Percentiles rank a stretch among this genome's conserved stretches.
phyloP scores from a whole-genome alignment of 2,888 invertebrate species.

The Acleris holmiana region DNA sequence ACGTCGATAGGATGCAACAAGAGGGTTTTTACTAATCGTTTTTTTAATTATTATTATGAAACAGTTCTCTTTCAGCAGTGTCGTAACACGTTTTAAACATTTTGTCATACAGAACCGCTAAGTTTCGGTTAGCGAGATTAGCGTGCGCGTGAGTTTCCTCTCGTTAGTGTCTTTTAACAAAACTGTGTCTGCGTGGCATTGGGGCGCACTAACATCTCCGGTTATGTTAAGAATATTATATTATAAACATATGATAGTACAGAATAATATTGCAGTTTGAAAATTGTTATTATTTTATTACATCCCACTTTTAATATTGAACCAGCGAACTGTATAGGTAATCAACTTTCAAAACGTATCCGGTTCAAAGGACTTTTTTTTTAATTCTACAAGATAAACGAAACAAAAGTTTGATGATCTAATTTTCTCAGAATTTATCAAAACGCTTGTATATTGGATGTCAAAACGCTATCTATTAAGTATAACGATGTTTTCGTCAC shows the following conservation, averaged over 20 bases:
- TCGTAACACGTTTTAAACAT: constrained; percentile 1
- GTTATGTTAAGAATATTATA: not conserved
- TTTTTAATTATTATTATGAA: not conserved
- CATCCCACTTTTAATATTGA: no score
- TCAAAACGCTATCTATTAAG: no score
- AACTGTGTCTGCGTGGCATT: constrained; percentile 35
- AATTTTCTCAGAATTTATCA: no score
- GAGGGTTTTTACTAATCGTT: no score
- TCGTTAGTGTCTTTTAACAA: constrained; percentile 36
- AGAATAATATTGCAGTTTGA: no score
- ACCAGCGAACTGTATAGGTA: no score
- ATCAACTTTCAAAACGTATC: not conserved
- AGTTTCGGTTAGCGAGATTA: constrained; percentile 32
- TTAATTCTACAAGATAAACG: no score
- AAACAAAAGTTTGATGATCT: no score
- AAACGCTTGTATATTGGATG: no score
- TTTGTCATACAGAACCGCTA: constrained; percentile 21
- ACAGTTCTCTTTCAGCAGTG: not conserved
- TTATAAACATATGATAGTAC: not conserved
- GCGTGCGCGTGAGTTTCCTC: constrained; percentile 23
- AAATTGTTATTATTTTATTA: no score
- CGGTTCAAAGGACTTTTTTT: not conserved
- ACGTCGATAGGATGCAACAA: no score
- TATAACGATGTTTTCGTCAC: no score
- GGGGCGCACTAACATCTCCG: constrained; percentile 1